Evolutionary conservation across 2,113 vertebrate species (phyloP).

Genomic region (Centrocercus urophasianus): DNA sequence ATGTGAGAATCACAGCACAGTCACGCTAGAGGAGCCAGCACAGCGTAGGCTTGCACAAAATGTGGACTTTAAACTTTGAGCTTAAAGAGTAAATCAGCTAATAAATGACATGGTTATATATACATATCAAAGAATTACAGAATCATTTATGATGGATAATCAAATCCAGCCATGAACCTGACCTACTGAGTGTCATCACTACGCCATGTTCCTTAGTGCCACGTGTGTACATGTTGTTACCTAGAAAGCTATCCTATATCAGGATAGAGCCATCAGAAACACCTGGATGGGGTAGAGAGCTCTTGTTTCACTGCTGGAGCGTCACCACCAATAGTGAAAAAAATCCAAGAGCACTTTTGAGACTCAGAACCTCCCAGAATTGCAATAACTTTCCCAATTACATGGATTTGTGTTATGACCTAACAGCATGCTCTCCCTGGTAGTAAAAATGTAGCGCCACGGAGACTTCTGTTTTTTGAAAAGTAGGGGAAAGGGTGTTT

Average conservation of each 20-base stretch:
- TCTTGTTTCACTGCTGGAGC: background rate
- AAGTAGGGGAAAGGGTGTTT: background rate
- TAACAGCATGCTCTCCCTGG: constrained; percentile 29
- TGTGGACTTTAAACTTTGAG: background rate
- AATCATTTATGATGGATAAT: background rate
- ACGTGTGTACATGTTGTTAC: background rate
- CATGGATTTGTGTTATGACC: background rate
- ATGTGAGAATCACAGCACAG: background rate
- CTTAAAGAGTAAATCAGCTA: background rate
- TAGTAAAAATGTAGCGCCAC: background rate
- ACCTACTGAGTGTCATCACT: background rate
- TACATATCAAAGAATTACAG: background rate
- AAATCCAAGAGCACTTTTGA: background rate
- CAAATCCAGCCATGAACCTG: background rate
- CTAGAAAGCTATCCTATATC: background rate
- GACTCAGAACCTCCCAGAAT: background rate
- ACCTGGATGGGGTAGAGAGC: background rate
- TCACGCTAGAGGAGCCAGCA: background rate
- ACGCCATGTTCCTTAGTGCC: background rate
- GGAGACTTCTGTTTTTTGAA: constrained; percentile 25
- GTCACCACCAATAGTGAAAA: background rate
- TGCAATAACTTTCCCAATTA: background rate
- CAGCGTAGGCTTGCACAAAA: background rate
- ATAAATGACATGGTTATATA: background rate
- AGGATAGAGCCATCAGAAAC: background rate